phyloP scores from a whole-genome alignment of 2,888 invertebrate genomes.

The Lapara coniferarum region DNA sequence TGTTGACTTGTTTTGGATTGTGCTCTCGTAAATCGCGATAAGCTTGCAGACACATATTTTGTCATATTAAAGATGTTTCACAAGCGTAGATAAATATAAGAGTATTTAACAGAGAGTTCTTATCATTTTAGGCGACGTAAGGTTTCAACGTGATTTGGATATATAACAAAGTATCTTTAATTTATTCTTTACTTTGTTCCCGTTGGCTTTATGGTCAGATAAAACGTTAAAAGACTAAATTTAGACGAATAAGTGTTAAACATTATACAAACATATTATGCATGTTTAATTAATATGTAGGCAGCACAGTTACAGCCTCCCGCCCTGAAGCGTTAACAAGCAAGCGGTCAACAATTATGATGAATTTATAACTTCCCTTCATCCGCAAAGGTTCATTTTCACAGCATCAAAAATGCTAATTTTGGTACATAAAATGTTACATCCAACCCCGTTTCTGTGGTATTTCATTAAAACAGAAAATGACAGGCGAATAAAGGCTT shows the following conservation, averaged over 20 bases:
- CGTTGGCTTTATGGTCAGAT: too few species aligned
- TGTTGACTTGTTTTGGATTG: constrained; percentile 1
- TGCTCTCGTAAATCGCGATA: constrained; percentile 6
- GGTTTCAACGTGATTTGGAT: too few species aligned
- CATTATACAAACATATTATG: neutral
- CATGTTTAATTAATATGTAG: neutral
- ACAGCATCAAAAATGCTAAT: constrained; percentile 73
- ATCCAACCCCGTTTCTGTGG: constrained; percentile 60
- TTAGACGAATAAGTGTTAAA: neutral
- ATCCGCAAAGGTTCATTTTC: constrained; percentile 54
- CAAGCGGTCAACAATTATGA: constrained; percentile 36
- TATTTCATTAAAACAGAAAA: constrained; percentile 78
- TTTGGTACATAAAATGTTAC: constrained; percentile 64
- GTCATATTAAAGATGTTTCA: neutral
- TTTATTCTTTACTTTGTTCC: too few species aligned
- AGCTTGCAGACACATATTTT: neutral
- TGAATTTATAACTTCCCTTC: constrained; percentile 45
- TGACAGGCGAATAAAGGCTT: constrained; percentile 73
- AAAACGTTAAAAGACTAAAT: too few species aligned
- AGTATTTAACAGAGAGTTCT: neutral
- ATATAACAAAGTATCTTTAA: too few species aligned
- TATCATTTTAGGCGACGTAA: too few species aligned
- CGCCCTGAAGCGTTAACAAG: constrained; percentile 17
- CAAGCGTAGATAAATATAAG: neutral
- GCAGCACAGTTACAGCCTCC: neutral